Conservation (phyloP, 2,888 invertebrate species). For the Parnassius glacialis region DNA sequence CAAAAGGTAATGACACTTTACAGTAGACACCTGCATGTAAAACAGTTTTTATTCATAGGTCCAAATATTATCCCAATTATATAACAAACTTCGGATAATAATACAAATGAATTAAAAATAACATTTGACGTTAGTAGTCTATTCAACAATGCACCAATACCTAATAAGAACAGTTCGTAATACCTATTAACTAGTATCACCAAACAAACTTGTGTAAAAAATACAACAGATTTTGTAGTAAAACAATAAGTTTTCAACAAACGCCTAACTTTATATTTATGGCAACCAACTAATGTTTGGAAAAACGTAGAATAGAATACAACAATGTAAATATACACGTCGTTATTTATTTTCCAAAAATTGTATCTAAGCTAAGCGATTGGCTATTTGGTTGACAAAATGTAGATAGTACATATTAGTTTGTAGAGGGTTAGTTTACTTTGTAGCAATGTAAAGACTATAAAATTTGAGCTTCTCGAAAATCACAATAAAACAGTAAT, state of each 20-base stretch:
- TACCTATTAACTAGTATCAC: slow-evolving; percentile 70
- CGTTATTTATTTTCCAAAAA: slow-evolving; percentile 26
- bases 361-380: slow-evolving; percentile 39
- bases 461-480: slow-evolving; percentile 61
- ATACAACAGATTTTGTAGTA: slow-evolving; percentile 20
- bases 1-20: background rate
- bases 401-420: slow-evolving; percentile 1
- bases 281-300: slow-evolving; percentile 44
- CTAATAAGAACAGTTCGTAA: slow-evolving; percentile 45
- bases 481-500: slow-evolving; percentile 39
- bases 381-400: slow-evolving; percentile 37
- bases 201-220: slow-evolving; percentile 41
- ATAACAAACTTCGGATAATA: background rate
- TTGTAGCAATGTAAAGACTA: slow-evolving; percentile 44
- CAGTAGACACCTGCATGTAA: slow-evolving; percentile 38
- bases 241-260: slow-evolving; percentile 38
- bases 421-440: slow-evolving; percentile 31
- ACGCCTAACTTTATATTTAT: slow-evolving; percentile 44
- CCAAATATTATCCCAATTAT: background rate
- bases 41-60: slow-evolving; percentile 41
- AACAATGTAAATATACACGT: background rate
- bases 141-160: slow-evolving; percentile 32
- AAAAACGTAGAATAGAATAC: background rate
- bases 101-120: too few species aligned
- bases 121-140: background rate